A percentile compares a stretch with the other conserved stretches of the same genome.
Evolutionary conservation across 2,113 vertebrate species (phyloP).

Genomic region (Bos javanicus): DNA sequence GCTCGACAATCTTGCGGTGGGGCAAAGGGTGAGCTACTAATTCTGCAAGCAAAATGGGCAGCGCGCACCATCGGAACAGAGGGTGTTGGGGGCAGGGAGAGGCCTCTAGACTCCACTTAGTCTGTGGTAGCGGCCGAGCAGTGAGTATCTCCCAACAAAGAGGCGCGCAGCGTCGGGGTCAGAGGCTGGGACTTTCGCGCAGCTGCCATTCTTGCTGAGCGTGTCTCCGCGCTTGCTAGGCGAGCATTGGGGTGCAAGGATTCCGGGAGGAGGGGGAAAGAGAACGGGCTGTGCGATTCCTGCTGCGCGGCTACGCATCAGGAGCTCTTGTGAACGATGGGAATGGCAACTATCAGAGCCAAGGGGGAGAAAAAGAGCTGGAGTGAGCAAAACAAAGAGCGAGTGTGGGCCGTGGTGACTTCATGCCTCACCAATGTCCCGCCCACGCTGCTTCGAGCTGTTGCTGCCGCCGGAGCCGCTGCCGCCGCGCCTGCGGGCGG

Average conservation of each 20-base stretch:
- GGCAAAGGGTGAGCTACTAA: not conserved
- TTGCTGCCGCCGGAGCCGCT: slow-evolving; percentile 6
- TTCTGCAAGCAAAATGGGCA: not conserved
- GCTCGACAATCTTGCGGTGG: not conserved
- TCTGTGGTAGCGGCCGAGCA: not conserved
- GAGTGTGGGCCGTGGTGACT: slow-evolving; percentile 71
- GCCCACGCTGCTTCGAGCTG: slow-evolving; percentile 69
- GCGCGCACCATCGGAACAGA: not conserved
- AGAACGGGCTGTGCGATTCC: not conserved
- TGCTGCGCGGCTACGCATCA: not conserved
- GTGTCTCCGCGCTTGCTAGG: not conserved
- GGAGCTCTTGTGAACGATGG: slow-evolving; percentile 36
- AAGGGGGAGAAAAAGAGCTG: slow-evolving; percentile 33
- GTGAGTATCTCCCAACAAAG: slow-evolving; percentile 42
- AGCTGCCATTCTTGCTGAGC: not conserved
- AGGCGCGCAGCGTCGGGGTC: not conserved
- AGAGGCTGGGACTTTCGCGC: not conserved
- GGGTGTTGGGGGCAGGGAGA: not conserved
- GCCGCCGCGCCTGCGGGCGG: slow-evolving; percentile 9
- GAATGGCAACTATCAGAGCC: slow-evolving; percentile 47
- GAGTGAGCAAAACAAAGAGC: slow-evolving; percentile 74
- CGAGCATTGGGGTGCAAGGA: not conserved
- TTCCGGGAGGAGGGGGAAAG: not conserved
- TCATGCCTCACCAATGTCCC: slow-evolving; percentile 79
- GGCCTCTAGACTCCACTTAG: not conserved